Evolutionary conservation across 2,797 vertebrate species (phyloP), one percentile per base, ranked within the genome.

Genomic region (Myripristis jacobus): DNA sequence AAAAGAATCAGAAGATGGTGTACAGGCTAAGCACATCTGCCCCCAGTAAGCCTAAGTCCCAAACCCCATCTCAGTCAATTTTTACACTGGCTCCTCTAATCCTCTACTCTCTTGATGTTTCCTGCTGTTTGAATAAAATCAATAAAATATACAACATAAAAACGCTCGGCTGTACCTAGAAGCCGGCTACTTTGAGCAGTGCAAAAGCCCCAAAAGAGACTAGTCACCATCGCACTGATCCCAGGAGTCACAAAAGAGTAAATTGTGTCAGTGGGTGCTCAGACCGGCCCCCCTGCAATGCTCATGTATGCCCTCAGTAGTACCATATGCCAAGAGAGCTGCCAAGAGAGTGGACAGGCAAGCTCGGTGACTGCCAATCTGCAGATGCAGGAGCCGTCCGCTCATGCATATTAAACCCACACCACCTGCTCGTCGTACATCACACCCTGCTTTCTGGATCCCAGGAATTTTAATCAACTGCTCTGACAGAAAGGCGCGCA

Each of bases 381-480:
- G 89, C 88, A 91, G 91, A 92, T 92, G 91, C 89, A 83, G 88
- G 70, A 83, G 81, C 82, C 53, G 86, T 86, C 83, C 83, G 72
- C 89, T 92, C 91, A 91, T 92, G 91, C 91, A 92, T 92, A 91
- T 92, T 91, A 92, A 92, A 88, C 74, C 83, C 83, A 70, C 87
- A 65, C 91, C 92, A 92, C 92, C 92, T 92, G 91, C 88, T 91
- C 71, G 71, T 88, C 88, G 88, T 89, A 91, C 90, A 92, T 92
- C 91, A 91, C 90, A 84, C 89, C 86, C 88, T 83, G 85, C 87
- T 80, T 91, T 88, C 87, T 85, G 63, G 66, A 80, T 84, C 82
- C 76, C 72, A 73, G 85, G 91, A 92, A 92, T 91, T 90, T 90
- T 90, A 92, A 92, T 92, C 89, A 87, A 82, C 79, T 19, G 76